Base-by-base conservation (phyloP, 1,140 invertebrate genomes). In the Pseudomyrmex pallidus region DNA sequence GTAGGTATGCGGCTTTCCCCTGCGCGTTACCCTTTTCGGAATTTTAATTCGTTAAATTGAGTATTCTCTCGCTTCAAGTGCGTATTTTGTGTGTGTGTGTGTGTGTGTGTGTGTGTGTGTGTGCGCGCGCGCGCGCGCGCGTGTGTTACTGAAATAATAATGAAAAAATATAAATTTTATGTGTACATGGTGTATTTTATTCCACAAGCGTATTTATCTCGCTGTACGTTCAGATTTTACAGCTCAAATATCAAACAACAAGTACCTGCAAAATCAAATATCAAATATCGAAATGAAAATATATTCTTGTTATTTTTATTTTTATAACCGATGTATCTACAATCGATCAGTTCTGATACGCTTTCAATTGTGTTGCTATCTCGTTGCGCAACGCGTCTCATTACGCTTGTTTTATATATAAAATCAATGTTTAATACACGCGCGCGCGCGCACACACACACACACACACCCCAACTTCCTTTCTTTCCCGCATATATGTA, bases 41-140 rank as follows among this genome's bases (percentile, higher is more conserved):
- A 57, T 63, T 63, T 63, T 62, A 57, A 78, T 57, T 57, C 25
- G n/a, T 74, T 52, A 10, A 17, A 62, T 48, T 25, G 59, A 50
- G 10, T 10, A 1, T 10, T 5, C 44, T 52, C 22, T 57, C 12
- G 8, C n/a, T 25, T 13, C 17, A 76, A 54, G n/a, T 66, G 66
- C 46, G 35, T 67, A 10, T 12, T 35, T 35, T 3, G 0, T 7
- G 35, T 0, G 5, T 0, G 35, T 5, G 35, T 5, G 35, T 1
- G 25, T 2, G 25, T 1, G 25, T 3, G 25, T 25, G 25, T 3
- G 25, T 25, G 35, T 0, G 35, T 2, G 35, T 1, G 35, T 25
- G 25, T 25, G n/a, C n/a, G n/a, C n/a, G n/a, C n/a, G n/a, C n/a
- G n/a, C n/a, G n/a, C n/a, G n/a, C n/a, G n/a, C n/a, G n/a, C n/a